A percentile compares a stretch with the other conserved stretches of the same genome.
phyloP scores from a whole-genome alignment of 1,140 invertebrate genomes.

The Caenorhabditis tropicalis region DNA sequence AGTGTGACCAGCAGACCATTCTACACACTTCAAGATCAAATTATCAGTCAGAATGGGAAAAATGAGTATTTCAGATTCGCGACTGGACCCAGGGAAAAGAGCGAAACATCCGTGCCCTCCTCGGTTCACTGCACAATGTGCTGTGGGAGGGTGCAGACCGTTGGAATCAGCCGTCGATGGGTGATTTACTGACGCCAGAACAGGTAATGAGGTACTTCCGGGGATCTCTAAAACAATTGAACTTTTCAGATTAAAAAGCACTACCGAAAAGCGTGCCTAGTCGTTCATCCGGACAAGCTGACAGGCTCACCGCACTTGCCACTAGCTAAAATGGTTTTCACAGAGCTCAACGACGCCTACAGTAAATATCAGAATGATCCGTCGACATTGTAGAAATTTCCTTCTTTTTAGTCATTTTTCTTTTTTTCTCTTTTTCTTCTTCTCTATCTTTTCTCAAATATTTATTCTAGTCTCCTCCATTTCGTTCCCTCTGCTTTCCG shows the following conservation, averaged over 20 bases:
- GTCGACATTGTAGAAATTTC: neutral
- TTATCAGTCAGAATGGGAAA: neutral
- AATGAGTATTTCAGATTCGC: conserved; percentile 73
- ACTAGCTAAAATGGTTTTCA: conserved; percentile 93
- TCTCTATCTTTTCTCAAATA: no score
- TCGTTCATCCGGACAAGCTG: conserved; percentile 94
- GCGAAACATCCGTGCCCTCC: conserved; percentile 89
- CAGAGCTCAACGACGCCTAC: conserved; percentile 95
- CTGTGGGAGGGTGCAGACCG: conserved; percentile 87
- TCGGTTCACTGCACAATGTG: conserved; percentile 91
- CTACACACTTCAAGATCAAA: no score
- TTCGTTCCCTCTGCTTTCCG: neutral
- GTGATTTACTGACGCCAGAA: conserved; percentile 84
- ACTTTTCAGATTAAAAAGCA: conserved; percentile 80
- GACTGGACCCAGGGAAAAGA: conserved; percentile 94
- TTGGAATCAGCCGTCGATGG: conserved; percentile 92
- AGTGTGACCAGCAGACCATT: no score
- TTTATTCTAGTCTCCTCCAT: neutral
- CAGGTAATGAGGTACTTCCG: conserved; percentile 77
- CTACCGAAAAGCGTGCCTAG: conserved; percentile 91
- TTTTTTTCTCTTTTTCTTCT: neutral
- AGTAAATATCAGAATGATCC: conserved; percentile 34
- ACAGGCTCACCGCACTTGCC: conserved; percentile 73
- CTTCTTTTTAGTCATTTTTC: neutral
- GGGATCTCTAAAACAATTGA: no score